Evolutionary conservation across 2,797 vertebrate genomes (phyloP), one percentile per base, ranked within the genome.

Genomic region (Eleutherodactylus coqui): DNA sequence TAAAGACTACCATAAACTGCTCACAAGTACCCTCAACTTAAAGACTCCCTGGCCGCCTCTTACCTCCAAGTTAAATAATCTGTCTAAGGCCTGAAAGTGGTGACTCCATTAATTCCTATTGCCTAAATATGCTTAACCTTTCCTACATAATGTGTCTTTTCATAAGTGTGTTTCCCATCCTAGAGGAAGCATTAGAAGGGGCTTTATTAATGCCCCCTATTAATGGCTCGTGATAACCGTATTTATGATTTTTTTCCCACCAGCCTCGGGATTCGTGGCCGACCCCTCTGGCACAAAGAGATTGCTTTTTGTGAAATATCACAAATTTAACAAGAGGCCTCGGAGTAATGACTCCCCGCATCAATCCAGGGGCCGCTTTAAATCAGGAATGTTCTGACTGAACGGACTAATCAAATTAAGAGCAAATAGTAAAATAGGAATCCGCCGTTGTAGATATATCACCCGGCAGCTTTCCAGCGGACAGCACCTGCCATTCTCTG

Each of bases 31-130:
- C 93, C 92, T 92, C 88, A 55, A 89, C 90, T 93, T 94, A 93
- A 93, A 92, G 84, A 88, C 89, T 93, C 93, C 92, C 93, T 89
- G 87, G 92, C 67, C 91, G 91, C 93, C 91, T 92, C 89, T 93
- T 92, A 94, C 92, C 88, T 92, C 83, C 69, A 88, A 93, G 91
- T 90, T 91, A 94, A 89, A 92, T 89, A 91, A 92, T 92, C 92
- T 94, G 90, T 91, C 89, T 92, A 93, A 91, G 91, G 89, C 90
- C 89, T 90, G 86, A 82, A 91, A 91, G 92, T 81, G 93, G 91
- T 90, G 91, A 90, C 89, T 92, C 90, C 89, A 90, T 92, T 94
- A 93, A 92, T 92, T 93, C 89, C 85, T 67, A 88, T 90, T 85
- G 86, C 89, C 92, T 93, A 92, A 91, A 93, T 92, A 93, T 92